Conservation (phyloP, 2,113 vertebrate genomes). For the Ovis aries region DNA sequence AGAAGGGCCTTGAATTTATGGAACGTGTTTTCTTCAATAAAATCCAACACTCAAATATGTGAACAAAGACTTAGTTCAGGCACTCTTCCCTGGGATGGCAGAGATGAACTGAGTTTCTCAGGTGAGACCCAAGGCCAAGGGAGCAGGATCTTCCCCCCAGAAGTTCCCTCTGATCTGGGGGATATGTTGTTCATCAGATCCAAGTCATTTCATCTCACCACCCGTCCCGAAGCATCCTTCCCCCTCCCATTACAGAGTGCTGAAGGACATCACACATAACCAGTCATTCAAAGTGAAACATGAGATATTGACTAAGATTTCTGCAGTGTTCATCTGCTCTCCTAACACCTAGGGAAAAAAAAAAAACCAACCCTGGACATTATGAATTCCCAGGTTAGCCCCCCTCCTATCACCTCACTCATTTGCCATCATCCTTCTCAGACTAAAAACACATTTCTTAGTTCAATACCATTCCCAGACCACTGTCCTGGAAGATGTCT, state of each 20-base stretch:
- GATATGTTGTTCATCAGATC: not conserved
- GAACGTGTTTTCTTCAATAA: not conserved
- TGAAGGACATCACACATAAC: not conserved
- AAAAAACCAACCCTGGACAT: not conserved
- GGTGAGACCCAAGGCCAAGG: not conserved
- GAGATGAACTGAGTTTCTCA: not conserved
- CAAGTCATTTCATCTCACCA: not conserved
- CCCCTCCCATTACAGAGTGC: not conserved
- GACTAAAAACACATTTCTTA: not conserved
- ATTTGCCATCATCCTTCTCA: not conserved
- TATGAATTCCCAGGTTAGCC: not conserved
- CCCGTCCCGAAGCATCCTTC: not conserved
- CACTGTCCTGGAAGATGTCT: not conserved
- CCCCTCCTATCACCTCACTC: not conserved
- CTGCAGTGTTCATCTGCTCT: not conserved
- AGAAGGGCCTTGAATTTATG: constrained; percentile 4
- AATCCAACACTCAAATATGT: not conserved
- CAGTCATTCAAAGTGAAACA: not conserved
- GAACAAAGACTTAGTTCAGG: not conserved
- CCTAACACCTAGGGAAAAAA: not conserved
- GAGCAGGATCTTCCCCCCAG: not conserved
- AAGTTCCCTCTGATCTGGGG: not conserved
- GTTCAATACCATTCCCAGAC: not conserved
- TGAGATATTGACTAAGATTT: not conserved
- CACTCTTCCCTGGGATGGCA: not conserved